Evolutionary conservation across 2,888 invertebrate species (phyloP), one percentile per base, ranked within the genome.

Genomic region (Hedya salicella): DNA sequence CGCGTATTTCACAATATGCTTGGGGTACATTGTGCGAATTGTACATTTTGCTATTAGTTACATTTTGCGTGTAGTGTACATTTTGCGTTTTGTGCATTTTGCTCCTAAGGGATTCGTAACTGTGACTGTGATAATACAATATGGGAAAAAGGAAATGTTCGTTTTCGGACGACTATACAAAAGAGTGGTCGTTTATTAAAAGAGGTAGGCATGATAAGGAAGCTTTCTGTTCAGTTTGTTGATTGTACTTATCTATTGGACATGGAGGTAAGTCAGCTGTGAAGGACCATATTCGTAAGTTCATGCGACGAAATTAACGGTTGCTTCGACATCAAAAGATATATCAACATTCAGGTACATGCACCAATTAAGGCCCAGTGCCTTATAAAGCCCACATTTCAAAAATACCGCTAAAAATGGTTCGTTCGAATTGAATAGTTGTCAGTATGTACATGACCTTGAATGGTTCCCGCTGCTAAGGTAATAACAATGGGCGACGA

Each of bases 121-220:
- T n/a, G n/a, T n/a, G n/a, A n/a, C n/a, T n/a, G n/a, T n/a, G n/a
- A n/a, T n/a, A n/a, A n/a, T n/a, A n/a, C n/a, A n/a, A n/a, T n/a
- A n/a, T n/a, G n/a, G n/a, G n/a, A 54, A 54, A 54, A 36, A 54
- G 54, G 40, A 54, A 54, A 39, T 56, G 42, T 56, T 42, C 42
- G 42, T 56, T 56, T 42, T 56, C 56, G 56, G 56, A 56, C 56
- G 56, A 56, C 42, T 56, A 56, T 56, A 56, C 56, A 56, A 56
- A 56, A 56, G 42, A 56, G 56, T 56, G 56, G 56, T 42, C 42
- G 21, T 56, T 56, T 42, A 56, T 56, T 42, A 56, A 56, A 42
- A 56, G 25, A 56, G 56, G 42, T 42, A 42, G 56, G 42, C 42
- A 42, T 42, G 21, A 56, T 56, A 42, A 42, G 42, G 56, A 56